A percentile compares a stretch with the other conserved stretches of the same genome.
These are phyloP conservation scores for Prolemur simus DNA, from an alignment of 2,113 vertebrate genomes.

Conservation along the genomic window DNA sequence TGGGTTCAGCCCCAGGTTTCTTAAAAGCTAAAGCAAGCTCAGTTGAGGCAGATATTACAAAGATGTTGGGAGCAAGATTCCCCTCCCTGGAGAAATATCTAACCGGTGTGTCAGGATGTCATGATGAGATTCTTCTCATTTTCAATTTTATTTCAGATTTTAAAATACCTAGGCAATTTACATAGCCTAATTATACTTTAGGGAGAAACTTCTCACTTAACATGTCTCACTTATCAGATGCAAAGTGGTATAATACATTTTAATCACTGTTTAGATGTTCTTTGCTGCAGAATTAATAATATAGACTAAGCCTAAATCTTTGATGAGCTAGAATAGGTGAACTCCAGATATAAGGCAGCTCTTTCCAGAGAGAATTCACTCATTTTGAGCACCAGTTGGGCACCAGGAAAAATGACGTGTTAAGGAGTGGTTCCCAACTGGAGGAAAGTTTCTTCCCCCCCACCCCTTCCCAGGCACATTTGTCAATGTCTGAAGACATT, in stretches of 20 bases:
- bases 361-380: neutral
- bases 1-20: neutral
- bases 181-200: conserved; percentile 71
- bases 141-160: conserved; percentile 69
- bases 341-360: neutral
- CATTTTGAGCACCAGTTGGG: neutral
- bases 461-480: neutral
- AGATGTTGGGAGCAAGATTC: neutral
- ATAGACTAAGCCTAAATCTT: conserved; percentile 46
- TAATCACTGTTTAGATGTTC: conserved; percentile 73
- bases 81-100: neutral
- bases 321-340: neutral
- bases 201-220: conserved; percentile 51
- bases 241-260: conserved; percentile 66
- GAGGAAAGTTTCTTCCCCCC: neutral
- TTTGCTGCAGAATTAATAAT: conserved; percentile 61
- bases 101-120: conserved; percentile 5
- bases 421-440: neutral
- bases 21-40: conserved; percentile 5
- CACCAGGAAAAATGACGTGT: neutral
- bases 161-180: conserved; percentile 62
- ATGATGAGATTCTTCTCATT: conserved; percentile 57
- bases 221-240: conserved; percentile 71
- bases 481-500: neutral
- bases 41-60: neutral